A percentile compares a stretch with the other conserved stretches of the same genome.
These are phyloP conservation scores for Drosophila lacteicornis DNA, from an alignment of 1,140 invertebrate species.

Conservation along the genomic window DNA sequence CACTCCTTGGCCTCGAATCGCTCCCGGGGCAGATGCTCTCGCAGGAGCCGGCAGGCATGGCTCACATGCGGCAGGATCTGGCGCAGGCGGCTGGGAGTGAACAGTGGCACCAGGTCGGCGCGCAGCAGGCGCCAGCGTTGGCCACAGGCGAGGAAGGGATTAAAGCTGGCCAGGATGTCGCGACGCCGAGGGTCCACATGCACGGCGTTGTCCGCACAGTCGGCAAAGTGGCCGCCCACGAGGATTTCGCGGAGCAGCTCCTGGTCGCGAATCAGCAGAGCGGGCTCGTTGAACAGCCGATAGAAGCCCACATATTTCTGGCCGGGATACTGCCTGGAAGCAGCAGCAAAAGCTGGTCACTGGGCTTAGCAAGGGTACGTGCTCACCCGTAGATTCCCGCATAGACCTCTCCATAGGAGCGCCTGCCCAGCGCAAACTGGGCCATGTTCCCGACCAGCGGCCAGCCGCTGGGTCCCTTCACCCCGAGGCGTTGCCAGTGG, in stretches of 20 bases:
- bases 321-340: constrained; percentile 31
- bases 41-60: constrained; percentile 31
- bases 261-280: constrained; percentile 53
- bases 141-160: constrained; percentile 65
- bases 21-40: not conserved
- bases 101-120: constrained; percentile 56
- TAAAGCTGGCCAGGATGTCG: constrained; percentile 47
- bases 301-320: constrained; percentile 63
- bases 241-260: constrained; percentile 48
- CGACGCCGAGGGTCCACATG: constrained; percentile 31
- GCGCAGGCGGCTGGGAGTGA: constrained; percentile 58
- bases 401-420: constrained; percentile 66
- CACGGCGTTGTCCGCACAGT: constrained; percentile 61
- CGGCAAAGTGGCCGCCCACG: constrained; percentile 29
- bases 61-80: constrained; percentile 47
- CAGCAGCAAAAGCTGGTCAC: not conserved
- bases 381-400: constrained; percentile 53
- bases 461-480: constrained; percentile 45
- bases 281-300: constrained; percentile 67
- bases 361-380: not conserved
- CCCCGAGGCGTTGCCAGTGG: constrained; percentile 46
- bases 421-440: constrained; percentile 26
- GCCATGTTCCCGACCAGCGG: constrained; percentile 66
- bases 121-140: constrained; percentile 51
- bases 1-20: constrained; percentile 52